These are phyloP conservation scores for Notiomystis cincta DNA, from an alignment of 2,113 vertebrate genomes.

Conservation along the genomic window DNA sequence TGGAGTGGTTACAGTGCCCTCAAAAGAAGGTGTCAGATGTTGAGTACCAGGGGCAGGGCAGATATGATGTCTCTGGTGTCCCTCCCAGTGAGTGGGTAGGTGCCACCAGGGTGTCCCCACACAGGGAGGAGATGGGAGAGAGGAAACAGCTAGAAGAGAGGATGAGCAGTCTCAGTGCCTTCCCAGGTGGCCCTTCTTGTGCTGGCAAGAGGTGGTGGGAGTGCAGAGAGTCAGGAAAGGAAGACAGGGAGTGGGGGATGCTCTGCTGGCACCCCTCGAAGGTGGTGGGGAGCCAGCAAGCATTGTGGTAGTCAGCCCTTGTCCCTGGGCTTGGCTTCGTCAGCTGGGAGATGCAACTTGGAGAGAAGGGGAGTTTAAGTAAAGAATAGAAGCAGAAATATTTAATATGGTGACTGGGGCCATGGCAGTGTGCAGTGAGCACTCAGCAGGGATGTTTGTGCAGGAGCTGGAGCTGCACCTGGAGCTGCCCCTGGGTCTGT, in stretches of 20 bases:
- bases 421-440: rapidly evolving
- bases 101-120: background rate
- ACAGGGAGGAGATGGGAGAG: background rate
- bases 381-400: background rate
- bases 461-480: background rate
- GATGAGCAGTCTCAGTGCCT: background rate
- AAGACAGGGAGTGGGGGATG: background rate
- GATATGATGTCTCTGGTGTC: background rate
- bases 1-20: background rate
- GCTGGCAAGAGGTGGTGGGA: background rate
- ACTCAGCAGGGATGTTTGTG: background rate
- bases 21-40: background rate
- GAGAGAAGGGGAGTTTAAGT: background rate
- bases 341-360: background rate
- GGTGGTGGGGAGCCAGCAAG: rapidly evolving
- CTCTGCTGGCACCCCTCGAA: background rate
- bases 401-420: background rate
- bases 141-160: background rate
- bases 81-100: background rate
- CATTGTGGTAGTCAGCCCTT: background rate
- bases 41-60: background rate
- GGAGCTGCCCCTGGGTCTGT: background rate
- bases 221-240: background rate
- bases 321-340: background rate
- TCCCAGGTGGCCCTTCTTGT: background rate